phyloP scores from a whole-genome alignment of 2,888 invertebrate species.

The Epinotia ramella region DNA sequence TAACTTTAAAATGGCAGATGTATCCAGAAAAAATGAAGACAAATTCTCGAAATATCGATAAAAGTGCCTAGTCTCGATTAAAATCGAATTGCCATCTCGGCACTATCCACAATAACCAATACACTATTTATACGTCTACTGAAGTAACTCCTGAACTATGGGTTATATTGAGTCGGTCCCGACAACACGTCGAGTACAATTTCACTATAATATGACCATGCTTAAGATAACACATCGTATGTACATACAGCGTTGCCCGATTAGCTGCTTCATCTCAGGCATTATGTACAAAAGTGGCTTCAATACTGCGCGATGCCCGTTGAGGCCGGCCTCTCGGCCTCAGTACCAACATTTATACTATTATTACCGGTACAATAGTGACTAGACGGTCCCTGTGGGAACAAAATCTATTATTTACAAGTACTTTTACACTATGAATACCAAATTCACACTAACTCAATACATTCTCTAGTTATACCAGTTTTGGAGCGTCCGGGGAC shows the following conservation, averaged over 20 bases:
- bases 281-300: conserved; percentile 33
- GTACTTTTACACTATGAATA: conserved; percentile 70
- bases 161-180: conserved; percentile 56
- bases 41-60: conserved; percentile 61
- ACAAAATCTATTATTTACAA: conserved; percentile 72
- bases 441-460: conserved; percentile 76
- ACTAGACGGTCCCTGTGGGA: conserved; percentile 76
- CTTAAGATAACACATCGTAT: conserved; percentile 27
- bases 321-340: conserved; percentile 49
- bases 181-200: conserved; percentile 65
- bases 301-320: conserved; percentile 40
- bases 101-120: conserved; percentile 39
- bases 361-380: conserved; percentile 69
- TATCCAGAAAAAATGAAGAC: conserved; percentile 59
- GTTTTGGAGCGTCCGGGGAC: conserved; percentile 61
- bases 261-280: conserved; percentile 11
- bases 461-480: conserved; percentile 60
- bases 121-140: conserved; percentile 68
- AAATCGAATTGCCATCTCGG: conserved; percentile 22
- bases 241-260: conserved; percentile 33
- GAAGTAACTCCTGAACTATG: conserved; percentile 67
- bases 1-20: conserved; percentile 65
- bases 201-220: conserved; percentile 67
- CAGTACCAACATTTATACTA: conserved; percentile 51
- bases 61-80: conserved; percentile 47